These are phyloP conservation scores for Collichthys lucidus DNA, from an alignment of 2,113 vertebrate species.

Conservation along the genomic window DNA sequence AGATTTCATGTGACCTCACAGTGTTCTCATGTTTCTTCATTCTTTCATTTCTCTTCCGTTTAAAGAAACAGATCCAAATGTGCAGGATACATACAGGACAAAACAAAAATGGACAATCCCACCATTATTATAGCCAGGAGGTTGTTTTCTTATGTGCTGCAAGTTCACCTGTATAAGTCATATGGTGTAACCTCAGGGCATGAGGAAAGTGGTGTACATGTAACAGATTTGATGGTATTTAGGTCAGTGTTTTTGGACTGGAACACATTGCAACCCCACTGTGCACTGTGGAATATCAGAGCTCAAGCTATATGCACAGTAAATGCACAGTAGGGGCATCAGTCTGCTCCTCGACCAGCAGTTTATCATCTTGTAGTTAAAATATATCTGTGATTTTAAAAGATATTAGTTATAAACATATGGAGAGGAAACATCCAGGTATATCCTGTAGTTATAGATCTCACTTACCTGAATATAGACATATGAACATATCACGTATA, in stretches of 20 bases:
- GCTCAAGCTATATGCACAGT: background rate
- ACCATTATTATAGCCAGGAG: background rate
- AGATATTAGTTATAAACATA: background rate
- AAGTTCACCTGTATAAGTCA: conserved; percentile 31
- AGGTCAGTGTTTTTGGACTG: conserved; percentile 22
- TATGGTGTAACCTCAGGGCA: conserved; percentile 5
- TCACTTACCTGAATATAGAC: background rate
- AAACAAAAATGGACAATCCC: background rate
- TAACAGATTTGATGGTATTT: conserved; percentile 25
- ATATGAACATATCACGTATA: background rate
- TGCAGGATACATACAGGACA: too few relatives aligned
- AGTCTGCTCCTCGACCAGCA: background rate
- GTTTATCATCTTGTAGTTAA: background rate
- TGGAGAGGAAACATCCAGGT: background rate
- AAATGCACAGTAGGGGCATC: background rate
- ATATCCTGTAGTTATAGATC: background rate
- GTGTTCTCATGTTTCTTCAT: background rate
- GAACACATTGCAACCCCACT: background rate
- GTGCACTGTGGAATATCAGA: conserved; percentile 1
- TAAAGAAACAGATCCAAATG: too few relatives aligned
- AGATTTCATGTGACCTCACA: background rate
- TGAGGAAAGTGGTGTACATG: background rate
- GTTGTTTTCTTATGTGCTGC: background rate
- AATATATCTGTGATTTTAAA: background rate
- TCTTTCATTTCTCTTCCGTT: background rate